Conservation (phyloP, 2,797 vertebrate genomes). For the Vireo griseus region DNA sequence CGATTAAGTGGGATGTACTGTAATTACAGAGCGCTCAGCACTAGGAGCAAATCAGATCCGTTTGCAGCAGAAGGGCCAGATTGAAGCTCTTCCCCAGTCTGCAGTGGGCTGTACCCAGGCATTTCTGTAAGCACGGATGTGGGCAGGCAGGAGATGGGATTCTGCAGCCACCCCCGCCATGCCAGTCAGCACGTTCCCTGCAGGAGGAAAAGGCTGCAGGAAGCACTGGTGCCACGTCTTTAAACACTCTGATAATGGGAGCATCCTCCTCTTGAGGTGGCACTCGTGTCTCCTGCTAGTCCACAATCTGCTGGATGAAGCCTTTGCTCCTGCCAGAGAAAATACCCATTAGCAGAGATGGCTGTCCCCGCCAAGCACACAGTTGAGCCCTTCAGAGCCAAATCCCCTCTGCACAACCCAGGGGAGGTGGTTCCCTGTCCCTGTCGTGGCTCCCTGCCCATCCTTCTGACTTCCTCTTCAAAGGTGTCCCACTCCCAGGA, state of each 20-base stretch:
- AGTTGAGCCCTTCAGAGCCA: not conserved
- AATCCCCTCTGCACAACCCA: not conserved
- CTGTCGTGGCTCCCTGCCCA: not conserved
- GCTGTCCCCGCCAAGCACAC: not conserved
- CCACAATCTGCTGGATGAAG: not conserved
- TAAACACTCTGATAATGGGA: not conserved
- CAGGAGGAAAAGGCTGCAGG: not conserved
- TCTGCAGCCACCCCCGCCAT: not conserved
- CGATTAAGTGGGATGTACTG: conserved; percentile 57
- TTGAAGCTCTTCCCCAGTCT: not conserved
- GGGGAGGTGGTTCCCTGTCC: not conserved
- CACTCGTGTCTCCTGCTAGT: not conserved
- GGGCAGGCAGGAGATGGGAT: conserved; percentile 13
- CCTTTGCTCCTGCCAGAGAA: not conserved
- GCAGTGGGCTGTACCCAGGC: not conserved
- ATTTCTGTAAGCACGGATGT: not conserved
- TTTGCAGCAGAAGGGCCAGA: not conserved
- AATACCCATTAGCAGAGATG: not conserved
- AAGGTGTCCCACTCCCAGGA: not conserved
- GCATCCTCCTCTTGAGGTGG: not conserved
- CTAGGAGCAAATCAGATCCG: conserved; percentile 4
- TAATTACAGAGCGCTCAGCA: conserved; percentile 44
- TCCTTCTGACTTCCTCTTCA: not conserved
- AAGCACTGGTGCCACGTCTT: not conserved
- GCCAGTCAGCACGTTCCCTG: not conserved